A percentile compares a stretch with the other conserved stretches of the same genome.
Conservation (phyloP, 2,888 invertebrate genomes). For the Drosophila phalerata region DNA sequence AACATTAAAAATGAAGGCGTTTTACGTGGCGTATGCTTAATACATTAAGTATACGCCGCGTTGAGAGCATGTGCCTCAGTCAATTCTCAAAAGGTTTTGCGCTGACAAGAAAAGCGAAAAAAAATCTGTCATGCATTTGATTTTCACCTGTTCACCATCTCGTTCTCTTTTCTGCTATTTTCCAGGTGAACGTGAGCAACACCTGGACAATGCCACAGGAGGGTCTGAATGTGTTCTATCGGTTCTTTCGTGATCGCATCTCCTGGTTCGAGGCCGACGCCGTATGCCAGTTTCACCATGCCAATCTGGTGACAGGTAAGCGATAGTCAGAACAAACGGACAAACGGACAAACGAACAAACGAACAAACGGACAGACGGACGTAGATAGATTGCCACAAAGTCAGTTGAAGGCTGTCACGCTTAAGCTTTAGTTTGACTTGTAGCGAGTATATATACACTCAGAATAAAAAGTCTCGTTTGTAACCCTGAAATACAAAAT, state of each 20-base stretch:
- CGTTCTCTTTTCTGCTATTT: conserved; percentile 51
- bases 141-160: not conserved
- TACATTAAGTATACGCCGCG: conserved; percentile 74
- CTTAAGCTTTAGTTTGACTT: conserved; percentile 12
- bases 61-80: conserved; percentile 8
- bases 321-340: conserved; percentile 10
- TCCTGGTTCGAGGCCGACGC: conserved; percentile 94
- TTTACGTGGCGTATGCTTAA: conserved; percentile 78
- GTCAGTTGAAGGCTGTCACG: conserved; percentile 27
- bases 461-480: too few relatives aligned
- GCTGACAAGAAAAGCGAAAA: conserved; percentile 36
- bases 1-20: conserved; percentile 77
- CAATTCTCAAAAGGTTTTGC: conserved; percentile 27
- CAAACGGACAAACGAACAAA: not conserved
- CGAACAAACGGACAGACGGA: not conserved
- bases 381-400: conserved; percentile 29
- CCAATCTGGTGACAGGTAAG: conserved; percentile 92
- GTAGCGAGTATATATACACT: conserved; percentile 19
- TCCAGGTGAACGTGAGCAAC: conserved; percentile 93
- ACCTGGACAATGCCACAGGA: conserved; percentile 93
- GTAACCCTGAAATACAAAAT: too few relatives aligned
- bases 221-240: conserved; percentile 92
- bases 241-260: conserved; percentile 93
- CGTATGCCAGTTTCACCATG: conserved; percentile 93
- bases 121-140: conserved; percentile 30